Evolutionary conservation across 2,113 vertebrate genomes (phyloP).

Genomic region (Catharus fuscescens): DNA sequence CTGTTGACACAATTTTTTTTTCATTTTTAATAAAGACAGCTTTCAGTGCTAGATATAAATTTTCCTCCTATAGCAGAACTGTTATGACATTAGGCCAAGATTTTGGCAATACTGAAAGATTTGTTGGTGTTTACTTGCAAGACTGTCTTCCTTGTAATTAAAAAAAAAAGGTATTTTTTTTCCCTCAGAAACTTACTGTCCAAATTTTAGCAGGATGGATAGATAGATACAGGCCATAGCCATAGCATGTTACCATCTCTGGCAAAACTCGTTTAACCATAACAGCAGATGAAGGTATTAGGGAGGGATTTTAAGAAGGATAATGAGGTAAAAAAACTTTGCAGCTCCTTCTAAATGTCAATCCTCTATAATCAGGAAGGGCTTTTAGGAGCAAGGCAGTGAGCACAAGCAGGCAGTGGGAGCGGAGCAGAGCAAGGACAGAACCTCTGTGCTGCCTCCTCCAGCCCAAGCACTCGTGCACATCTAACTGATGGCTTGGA

Average conservation of each 20-base stretch:
- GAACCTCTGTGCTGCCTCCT: background rate
- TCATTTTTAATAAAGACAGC: background rate
- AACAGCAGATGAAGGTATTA: background rate
- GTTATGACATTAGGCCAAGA: background rate
- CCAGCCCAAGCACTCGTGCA: accelerated
- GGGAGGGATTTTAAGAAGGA: background rate
- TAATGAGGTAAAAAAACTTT: background rate
- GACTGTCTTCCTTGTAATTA: background rate
- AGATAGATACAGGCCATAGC: background rate
- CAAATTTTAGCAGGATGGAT: background rate
- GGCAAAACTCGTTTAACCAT: background rate
- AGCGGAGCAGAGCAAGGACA: background rate
- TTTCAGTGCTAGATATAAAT: background rate
- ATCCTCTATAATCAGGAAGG: background rate
- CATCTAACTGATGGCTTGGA: background rate
- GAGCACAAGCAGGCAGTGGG: background rate
- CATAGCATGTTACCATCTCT: background rate
- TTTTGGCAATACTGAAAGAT: background rate
- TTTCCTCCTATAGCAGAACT: background rate
- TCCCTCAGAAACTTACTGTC: background rate
- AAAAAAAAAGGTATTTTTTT: background rate
- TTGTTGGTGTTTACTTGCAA: background rate
- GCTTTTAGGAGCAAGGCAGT: background rate
- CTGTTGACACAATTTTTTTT: background rate
- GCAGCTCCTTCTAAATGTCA: background rate